A percentile compares a stretch with the other conserved stretches of the same genome.
phyloP scores from a whole-genome alignment of 2,113 vertebrate genomes.

The Centropristis striata region DNA sequence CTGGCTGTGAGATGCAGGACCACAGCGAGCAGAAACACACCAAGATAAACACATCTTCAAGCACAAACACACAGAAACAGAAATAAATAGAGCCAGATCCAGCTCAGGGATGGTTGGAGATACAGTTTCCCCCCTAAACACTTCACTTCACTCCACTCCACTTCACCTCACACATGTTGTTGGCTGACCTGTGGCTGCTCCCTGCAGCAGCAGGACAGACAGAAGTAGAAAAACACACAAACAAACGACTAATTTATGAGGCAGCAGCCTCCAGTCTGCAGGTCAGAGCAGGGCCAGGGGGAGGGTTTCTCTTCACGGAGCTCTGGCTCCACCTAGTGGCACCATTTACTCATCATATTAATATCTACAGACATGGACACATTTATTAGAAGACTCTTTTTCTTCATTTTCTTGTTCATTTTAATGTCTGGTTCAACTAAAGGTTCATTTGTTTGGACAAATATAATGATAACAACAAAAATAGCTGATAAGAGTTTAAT shows the following conservation, averaged over 20 bases:
- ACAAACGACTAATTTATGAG: conserved; percentile 80
- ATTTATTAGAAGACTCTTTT: too few species aligned
- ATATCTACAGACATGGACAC: too few species aligned
- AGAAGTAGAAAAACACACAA: conserved; percentile 71
- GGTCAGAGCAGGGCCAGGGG: conserved; percentile 76
- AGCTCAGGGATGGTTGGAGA: conserved; percentile 49
- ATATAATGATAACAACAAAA: too few species aligned
- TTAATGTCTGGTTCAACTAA: too few species aligned
- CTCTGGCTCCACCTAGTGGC: conserved; percentile 65
- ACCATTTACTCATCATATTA: too few species aligned
- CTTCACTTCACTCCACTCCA: conserved; percentile 43
- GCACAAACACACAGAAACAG: conserved; percentile 14
- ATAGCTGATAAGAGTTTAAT: too few species aligned
- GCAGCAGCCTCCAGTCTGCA: conserved; percentile 69
- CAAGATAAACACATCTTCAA: conserved; percentile 20
- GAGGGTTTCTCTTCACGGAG: neutral
- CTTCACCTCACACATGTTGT: conserved; percentile 31
- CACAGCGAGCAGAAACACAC: conserved; percentile 29
- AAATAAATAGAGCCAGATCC: conserved; percentile 50
- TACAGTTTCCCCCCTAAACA: conserved; percentile 50
- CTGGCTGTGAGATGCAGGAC: conserved; percentile 4
- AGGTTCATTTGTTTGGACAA: too few species aligned
- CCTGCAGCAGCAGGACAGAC: conserved; percentile 53
- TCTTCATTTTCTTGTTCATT: too few species aligned
- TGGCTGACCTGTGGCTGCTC: conserved; percentile 63